Evolutionary conservation across 2,888 invertebrate species (phyloP).

Genomic region (Pristionchus fissidentatus): DNA sequence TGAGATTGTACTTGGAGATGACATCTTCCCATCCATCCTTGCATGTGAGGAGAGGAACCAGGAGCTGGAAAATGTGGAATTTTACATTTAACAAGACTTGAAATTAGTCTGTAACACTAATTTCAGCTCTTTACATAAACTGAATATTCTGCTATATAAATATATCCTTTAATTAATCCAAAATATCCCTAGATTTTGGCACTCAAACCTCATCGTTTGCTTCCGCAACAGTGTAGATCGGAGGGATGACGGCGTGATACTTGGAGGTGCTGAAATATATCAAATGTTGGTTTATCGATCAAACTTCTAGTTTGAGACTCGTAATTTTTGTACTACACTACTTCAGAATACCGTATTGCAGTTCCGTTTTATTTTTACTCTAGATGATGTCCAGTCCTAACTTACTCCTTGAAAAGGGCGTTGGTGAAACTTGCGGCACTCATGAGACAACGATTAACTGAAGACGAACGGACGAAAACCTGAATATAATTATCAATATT

Average conservation of each 20-base stretch:
- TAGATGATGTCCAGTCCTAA: background rate
- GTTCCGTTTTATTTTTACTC: too few relatives aligned
- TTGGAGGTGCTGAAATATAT: background rate
- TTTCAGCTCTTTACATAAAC: too few relatives aligned
- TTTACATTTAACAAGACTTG: background rate
- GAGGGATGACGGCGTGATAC: background rate
- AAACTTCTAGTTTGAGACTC: background rate
- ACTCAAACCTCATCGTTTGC: constrained; percentile 24
- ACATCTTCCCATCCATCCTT: constrained; percentile 24
- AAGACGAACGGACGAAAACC: constrained; percentile 16
- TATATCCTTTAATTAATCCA: too few relatives aligned
- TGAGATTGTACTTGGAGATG: background rate
- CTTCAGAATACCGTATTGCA: too few relatives aligned
- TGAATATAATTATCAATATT: background rate
- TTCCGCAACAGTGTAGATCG: background rate
- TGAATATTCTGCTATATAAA: too few relatives aligned
- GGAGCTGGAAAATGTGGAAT: background rate
- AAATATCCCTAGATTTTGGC: too few relatives aligned
- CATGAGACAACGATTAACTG: constrained; percentile 28
- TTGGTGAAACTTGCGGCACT: constrained; percentile 8
- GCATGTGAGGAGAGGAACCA: constrained; percentile 31
- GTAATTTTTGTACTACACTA: background rate
- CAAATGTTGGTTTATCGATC: background rate
- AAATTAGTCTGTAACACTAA: background rate
- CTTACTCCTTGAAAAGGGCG: constrained; percentile 16